phyloP scores from a whole-genome alignment of 2,113 vertebrate species.

The Corynorhinus townsendii region DNA sequence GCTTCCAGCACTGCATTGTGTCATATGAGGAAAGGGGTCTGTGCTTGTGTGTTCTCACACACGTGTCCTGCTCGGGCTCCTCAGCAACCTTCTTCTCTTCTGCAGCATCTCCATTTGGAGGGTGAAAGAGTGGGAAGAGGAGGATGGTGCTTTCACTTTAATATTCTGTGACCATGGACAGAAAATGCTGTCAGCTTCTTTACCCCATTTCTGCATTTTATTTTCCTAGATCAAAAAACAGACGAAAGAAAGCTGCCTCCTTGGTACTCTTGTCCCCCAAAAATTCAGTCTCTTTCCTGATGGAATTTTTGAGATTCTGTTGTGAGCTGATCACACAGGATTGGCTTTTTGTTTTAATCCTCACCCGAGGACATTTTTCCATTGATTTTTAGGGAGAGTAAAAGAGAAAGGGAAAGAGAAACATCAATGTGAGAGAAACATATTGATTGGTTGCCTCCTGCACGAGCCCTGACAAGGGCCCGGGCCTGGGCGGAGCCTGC shows the following conservation, averaged over 20 bases:
- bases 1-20: not conserved
- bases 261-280: not conserved
- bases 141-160: not conserved
- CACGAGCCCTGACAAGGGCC: too few relatives aligned
- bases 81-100: not conserved
- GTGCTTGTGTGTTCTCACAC: accelerated
- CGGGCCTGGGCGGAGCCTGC: too few relatives aligned
- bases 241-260: not conserved
- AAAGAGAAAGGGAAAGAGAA: too few relatives aligned
- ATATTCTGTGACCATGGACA: not conserved
- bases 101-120: not conserved
- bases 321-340: not conserved
- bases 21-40: accelerated
- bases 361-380: too few relatives aligned
- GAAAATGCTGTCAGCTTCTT: not conserved
- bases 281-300: not conserved
- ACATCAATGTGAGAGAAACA: too few relatives aligned
- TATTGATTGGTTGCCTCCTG: too few relatives aligned
- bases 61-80: not conserved
- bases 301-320: not conserved
- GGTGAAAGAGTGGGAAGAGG: not conserved
- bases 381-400: too few relatives aligned
- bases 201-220: not conserved
- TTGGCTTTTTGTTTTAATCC: not conserved
- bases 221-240: not conserved